Evolutionary conservation across 1,140 invertebrate genomes (phyloP).

Genomic region (Orchesella cincta): DNA sequence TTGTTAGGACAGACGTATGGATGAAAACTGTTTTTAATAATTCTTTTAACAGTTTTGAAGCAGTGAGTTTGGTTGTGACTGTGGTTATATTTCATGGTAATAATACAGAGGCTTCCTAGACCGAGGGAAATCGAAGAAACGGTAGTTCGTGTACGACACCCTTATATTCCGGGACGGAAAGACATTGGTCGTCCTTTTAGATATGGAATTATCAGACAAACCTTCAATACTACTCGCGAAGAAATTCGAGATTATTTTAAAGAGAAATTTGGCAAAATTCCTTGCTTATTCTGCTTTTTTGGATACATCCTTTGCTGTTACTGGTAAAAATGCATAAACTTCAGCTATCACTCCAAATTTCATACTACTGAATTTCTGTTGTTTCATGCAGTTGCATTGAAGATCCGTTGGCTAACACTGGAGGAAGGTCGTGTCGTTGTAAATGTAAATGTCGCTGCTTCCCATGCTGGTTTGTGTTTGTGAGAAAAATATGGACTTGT

Average conservation of each 20-base stretch:
- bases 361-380: no score
- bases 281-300: not conserved
- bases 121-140: slow-evolving; percentile 36
- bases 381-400: not conserved
- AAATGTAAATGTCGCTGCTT: slow-evolving; percentile 17
- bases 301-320: not conserved
- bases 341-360: not conserved
- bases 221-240: not conserved
- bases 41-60: not conserved
- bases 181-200: not conserved
- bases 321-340: not conserved
- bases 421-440: not conserved
- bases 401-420: not conserved
- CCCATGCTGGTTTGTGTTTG: not conserved
- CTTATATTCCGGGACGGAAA: slow-evolving; percentile 12
- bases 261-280: not conserved
- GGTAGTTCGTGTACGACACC: slow-evolving; percentile 22
- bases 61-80: not conserved
- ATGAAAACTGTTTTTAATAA: not conserved
- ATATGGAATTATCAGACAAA: not conserved
- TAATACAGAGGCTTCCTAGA: slow-evolving; percentile 27
- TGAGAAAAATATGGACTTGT: not conserved
- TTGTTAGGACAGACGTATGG: slow-evolving; percentile 37
- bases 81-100: not conserved
- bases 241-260: slow-evolving; percentile 1